Evolutionary conservation across 2,888 invertebrate species (phyloP).

Genomic region (Apocheima hispidaria): DNA sequence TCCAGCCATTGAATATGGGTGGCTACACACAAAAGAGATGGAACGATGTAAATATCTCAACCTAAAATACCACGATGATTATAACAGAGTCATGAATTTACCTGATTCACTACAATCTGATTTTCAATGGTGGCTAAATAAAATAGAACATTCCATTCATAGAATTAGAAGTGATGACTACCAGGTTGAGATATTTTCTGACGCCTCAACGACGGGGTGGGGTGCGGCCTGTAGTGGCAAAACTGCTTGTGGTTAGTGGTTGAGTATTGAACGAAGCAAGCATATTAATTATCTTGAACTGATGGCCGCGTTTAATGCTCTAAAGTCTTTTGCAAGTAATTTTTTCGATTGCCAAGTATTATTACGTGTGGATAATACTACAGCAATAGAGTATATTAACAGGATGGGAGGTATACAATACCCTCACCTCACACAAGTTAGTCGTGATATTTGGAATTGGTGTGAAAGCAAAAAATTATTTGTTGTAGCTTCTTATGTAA

Average conservation of each 20-base stretch:
- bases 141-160: slow-evolving; percentile 8
- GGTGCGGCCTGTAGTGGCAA: not conserved
- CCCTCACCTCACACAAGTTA: not conserved
- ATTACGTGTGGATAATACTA: slow-evolving; percentile 1
- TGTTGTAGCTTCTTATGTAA: not conserved
- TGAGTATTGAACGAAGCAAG: not conserved
- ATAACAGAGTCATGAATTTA: slow-evolving; percentile 8
- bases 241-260: slow-evolving; percentile 22
- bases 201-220: too few species aligned
- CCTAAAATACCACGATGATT: slow-evolving; percentile 1
- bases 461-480: not conserved
- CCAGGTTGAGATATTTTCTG: slow-evolving; percentile 11
- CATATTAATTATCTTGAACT: slow-evolving; percentile 22
- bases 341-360: not conserved
- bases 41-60: slow-evolving; percentile 43
- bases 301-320: slow-evolving; percentile 4
- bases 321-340: slow-evolving; percentile 11
- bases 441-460: not conserved
- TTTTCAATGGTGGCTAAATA: not conserved
- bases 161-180: slow-evolving; percentile 2
- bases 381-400: not conserved
- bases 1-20: slow-evolving; percentile 49
- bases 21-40: slow-evolving; percentile 49
- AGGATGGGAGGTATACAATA: slow-evolving; percentile 4
- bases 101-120: not conserved